Percentiles rank a stretch among this genome's conserved stretches.
phyloP scores from a whole-genome alignment of 2,797 vertebrate species.

The Phoebastria nigripes region DNA sequence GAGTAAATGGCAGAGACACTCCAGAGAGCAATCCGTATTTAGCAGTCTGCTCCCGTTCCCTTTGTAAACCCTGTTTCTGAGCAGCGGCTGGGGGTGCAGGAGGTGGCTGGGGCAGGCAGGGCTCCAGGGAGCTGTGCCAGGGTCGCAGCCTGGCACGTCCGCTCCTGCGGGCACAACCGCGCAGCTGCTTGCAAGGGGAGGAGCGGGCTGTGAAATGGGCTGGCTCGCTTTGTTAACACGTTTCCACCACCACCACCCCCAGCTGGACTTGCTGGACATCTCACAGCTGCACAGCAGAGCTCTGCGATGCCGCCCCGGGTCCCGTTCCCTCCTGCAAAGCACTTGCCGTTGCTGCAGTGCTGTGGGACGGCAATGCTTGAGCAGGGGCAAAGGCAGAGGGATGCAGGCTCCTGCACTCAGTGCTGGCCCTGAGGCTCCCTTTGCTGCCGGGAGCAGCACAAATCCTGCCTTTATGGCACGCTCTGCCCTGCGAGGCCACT shows the following conservation, averaged over 20 bases:
- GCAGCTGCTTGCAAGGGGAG: background rate
- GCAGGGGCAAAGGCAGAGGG: background rate
- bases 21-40: background rate
- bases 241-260: background rate
- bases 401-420: background rate
- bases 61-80: background rate
- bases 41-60: background rate
- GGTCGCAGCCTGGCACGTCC: background rate
- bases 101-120: background rate
- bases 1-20: background rate
- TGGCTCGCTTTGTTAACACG: background rate
- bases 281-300: background rate
- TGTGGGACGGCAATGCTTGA: background rate
- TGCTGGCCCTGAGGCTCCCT: background rate
- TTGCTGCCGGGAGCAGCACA: background rate
- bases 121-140: background rate
- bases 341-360: accelerated
- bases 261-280: background rate
- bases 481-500: background rate
- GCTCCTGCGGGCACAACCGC: background rate
- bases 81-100: background rate
- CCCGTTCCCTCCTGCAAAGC: background rate
- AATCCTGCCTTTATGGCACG: background rate
- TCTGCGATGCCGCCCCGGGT: accelerated
- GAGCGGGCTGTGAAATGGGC: background rate